Evolutionary conservation across 2,797 vertebrate species (phyloP).

Genomic region (Eurystomus glaucurus): DNA sequence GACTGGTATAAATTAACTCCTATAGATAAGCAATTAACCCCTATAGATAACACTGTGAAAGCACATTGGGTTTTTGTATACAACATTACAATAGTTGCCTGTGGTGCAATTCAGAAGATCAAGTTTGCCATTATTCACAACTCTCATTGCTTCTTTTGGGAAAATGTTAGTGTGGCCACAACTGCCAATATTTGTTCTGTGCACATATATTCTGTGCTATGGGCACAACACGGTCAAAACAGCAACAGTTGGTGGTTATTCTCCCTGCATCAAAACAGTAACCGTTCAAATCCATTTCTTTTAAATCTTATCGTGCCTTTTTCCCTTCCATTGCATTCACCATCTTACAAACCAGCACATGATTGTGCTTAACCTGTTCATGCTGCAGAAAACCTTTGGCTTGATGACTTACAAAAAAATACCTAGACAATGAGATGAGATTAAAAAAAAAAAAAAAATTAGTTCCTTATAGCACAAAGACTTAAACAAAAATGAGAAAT

Average conservation of each 20-base stretch:
- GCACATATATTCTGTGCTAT: background rate
- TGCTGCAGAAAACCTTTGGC: background rate
- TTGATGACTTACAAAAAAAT: background rate
- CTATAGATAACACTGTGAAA: background rate
- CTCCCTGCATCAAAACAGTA: background rate
- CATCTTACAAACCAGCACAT: background rate
- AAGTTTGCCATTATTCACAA: background rate
- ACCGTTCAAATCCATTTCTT: background rate
- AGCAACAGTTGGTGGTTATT: background rate
- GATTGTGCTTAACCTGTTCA: background rate
- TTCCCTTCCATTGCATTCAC: background rate
- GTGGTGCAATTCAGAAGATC: background rate
- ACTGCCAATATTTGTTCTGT: background rate
- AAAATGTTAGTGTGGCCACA: background rate
- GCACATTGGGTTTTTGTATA: background rate
- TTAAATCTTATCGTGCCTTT: background rate
- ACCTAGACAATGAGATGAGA: background rate
- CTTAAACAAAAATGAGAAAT: background rate
- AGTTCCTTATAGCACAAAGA: background rate
- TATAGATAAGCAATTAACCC: background rate
- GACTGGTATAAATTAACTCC: background rate
- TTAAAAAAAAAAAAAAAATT: background rate
- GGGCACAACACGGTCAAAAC: background rate
- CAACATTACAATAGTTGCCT: background rate
- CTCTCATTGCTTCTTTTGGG: background rate